Base-by-base conservation (phyloP, 1,140 invertebrate species). In the Parasteatoda tepidariorum region DNA sequence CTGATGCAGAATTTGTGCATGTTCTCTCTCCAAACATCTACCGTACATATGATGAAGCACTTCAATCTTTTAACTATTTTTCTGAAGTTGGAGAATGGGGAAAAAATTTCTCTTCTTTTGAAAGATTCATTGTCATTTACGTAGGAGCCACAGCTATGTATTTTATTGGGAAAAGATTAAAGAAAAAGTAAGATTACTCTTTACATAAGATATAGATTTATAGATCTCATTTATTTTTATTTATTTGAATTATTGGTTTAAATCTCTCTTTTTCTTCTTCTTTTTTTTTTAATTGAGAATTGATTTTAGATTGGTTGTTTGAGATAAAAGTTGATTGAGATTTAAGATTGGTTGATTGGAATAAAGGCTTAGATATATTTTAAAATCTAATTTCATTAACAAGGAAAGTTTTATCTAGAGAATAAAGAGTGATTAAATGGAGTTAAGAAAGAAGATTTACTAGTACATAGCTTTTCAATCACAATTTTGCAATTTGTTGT, bases 1-100 rank as follows among this genome's bases (percentile, higher is more conserved):
- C 94, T 0, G 98, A 99, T 89, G 91, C 93, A 28, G 93, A 94
- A 64, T 91, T 98, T 11, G 96, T 99, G 1, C 97, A 99, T 88
- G 93, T 93, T 0, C 90, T 99, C 57, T 99, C 98, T 3, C 98
- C 98, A 13, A 99, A 99, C 90, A 96, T 99, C 67, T 99, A 99
- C 87, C 92, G 96, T 78, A 96, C 95, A 0, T 88, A 91, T 4
- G 88, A 89, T 4, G 98, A 99, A 91, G 92, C 98, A 0, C 88
- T 97, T 24, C 92, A 97, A 88, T 94, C 97, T 0, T 98, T 99
- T 88, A 92, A 93, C 84, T 97, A 95, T 93, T 98, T 98, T 89
- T 95, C 95, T 13, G 88, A 95, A 86, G 93, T 94, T 41, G 97
- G 97, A 4, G 94, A 96, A 84, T 99, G 98, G 97, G 92, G 95